Percentiles rank a stretch among this genome's conserved stretches.
Evolutionary conservation across 1,140 invertebrate species (phyloP).

Genomic region (Drosophila mojavensis): DNA sequence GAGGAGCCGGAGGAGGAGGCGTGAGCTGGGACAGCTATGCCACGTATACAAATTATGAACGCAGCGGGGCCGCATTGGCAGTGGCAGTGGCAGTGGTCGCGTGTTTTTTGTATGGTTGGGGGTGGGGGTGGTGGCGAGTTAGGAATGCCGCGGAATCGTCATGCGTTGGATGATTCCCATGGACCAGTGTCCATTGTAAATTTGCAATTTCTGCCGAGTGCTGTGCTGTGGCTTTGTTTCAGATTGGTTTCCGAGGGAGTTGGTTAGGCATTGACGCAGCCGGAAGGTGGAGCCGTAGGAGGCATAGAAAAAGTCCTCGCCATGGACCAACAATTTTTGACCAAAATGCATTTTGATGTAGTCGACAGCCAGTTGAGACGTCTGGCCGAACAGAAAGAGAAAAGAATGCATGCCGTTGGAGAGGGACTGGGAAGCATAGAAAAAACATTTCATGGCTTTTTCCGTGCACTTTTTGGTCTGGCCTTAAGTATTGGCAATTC

Average conservation of each 20-base stretch:
- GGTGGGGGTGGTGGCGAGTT: no score
- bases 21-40: conserved; percentile 4
- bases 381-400: background rate
- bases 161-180: conserved; percentile 49
- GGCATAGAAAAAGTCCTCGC: conserved; percentile 28
- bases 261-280: conserved; percentile 14
- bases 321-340: conserved; percentile 51
- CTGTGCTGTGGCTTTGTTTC: conserved; percentile 68
- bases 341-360: conserved; percentile 80
- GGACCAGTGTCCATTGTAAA: conserved; percentile 67
- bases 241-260: conserved; percentile 42
- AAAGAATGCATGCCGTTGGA: conserved; percentile 4
- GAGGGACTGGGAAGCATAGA: background rate
- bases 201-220: conserved; percentile 77
- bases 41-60: conserved; percentile 42
- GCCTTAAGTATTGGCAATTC: conserved; percentile 45
- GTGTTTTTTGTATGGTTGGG: background rate
- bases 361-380: conserved; percentile 45
- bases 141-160: conserved; percentile 24
- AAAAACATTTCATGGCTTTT: conserved; percentile 17
- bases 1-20: background rate
- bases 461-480: conserved; percentile 1
- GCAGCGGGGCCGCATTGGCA: background rate
- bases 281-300: background rate
- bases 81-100: background rate